These are phyloP conservation scores for Aurelia aurita DNA, from an alignment of 30 jellyfish, hydroid and myxozoan species.

Conservation along the genomic window DNA sequence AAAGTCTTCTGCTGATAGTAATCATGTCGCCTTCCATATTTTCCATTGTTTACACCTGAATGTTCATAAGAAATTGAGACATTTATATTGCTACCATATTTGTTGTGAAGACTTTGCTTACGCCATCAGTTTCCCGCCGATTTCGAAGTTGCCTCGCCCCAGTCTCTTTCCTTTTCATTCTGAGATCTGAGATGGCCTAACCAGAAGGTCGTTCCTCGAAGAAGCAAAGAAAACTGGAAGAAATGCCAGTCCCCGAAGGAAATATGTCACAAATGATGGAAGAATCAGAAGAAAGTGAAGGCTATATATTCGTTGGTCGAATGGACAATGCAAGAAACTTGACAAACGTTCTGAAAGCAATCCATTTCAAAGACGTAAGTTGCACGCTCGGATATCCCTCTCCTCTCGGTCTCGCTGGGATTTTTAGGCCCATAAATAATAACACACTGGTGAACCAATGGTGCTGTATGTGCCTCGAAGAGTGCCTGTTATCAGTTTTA, in stretches of 20 bases:
- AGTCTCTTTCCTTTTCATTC: constrained; percentile 13
- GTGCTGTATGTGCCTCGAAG: too few relatives aligned
- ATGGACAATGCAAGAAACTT: constrained; percentile 93
- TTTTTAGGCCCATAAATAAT: too few relatives aligned
- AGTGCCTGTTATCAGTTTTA: too few relatives aligned
- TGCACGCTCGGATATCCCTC: too few relatives aligned
- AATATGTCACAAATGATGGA: constrained; percentile 41
- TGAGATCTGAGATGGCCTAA: constrained; percentile 24
- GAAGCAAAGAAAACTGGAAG: too few relatives aligned
- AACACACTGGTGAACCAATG: too few relatives aligned
- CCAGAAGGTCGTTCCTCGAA: neutral
- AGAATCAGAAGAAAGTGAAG: constrained; percentile 60
- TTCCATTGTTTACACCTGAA: too few relatives aligned
- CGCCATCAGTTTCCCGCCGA: constrained; percentile 69
- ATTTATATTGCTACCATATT: too few relatives aligned
- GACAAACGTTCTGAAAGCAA: constrained; percentile 86
- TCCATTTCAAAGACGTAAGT: constrained; percentile 90
- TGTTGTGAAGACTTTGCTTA: neutral
- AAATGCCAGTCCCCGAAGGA: constrained; percentile 12
- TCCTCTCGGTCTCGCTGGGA: too few relatives aligned
- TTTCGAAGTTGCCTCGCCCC: constrained; percentile 41
- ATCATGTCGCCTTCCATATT: too few relatives aligned
- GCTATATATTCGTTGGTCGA: constrained; percentile 79
- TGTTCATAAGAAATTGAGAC: too few relatives aligned
- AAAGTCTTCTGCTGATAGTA: too few relatives aligned